Conservation (phyloP, 1,140 invertebrate genomes). For the Achatina immaculata region DNA sequence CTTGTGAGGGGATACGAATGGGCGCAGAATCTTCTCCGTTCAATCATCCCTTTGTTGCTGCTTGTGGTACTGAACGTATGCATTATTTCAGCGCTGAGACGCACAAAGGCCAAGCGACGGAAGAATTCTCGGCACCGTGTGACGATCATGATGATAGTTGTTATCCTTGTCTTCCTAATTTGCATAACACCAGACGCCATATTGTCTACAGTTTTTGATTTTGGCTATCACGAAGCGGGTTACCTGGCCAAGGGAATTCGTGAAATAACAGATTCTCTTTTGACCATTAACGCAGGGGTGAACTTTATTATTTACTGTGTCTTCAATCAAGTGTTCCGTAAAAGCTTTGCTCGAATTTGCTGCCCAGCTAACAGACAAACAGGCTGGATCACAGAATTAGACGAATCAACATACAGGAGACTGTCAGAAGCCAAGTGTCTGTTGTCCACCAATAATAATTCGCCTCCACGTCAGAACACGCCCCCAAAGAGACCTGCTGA, state of each 20-base stretch:
- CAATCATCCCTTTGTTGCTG: constrained; percentile 74
- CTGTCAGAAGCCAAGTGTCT: constrained; percentile 41
- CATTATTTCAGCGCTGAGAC: constrained; percentile 78
- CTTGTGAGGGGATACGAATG: constrained; percentile 78
- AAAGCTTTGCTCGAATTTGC: constrained; percentile 55
- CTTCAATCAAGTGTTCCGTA: constrained; percentile 81
- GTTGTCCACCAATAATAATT: constrained; percentile 10
- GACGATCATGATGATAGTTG: constrained; percentile 82
- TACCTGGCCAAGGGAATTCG: constrained; percentile 74
- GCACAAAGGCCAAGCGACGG: constrained; percentile 54
- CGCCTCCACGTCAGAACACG: not conserved
- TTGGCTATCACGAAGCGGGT: constrained; percentile 68
- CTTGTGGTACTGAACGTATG: constrained; percentile 75
- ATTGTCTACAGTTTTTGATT: constrained; percentile 72
- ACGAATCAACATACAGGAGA: constrained; percentile 49
- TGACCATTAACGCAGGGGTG: constrained; percentile 79
- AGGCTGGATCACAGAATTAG: constrained; percentile 44
- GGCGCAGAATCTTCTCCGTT: constrained; percentile 77
- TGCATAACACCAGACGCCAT: constrained; percentile 82
- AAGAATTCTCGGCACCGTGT: constrained; percentile 72
- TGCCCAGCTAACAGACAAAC: constrained; percentile 37
- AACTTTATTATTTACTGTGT: constrained; percentile 85
- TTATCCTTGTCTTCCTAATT: constrained; percentile 81
- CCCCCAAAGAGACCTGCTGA: not conserved
- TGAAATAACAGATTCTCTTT: constrained; percentile 82